phyloP scores from a whole-genome alignment of 2,888 invertebrate genomes.

The Hirtodrosophila trivittata region DNA sequence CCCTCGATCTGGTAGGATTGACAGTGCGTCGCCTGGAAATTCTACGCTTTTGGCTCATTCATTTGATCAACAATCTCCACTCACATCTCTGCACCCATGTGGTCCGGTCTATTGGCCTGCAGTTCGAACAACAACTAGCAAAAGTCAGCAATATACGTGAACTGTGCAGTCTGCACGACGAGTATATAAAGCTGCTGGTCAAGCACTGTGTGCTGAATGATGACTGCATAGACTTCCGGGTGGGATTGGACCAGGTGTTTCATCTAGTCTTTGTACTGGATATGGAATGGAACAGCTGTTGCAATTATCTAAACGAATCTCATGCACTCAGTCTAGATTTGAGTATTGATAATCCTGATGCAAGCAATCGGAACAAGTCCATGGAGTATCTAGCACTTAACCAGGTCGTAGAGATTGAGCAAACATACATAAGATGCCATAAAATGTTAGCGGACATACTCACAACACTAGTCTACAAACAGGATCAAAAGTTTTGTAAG shows the following conservation, averaged over 20 bases:
- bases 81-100: constrained; percentile 84
- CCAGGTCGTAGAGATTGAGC: constrained; percentile 81
- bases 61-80: constrained; percentile 85
- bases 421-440: constrained; percentile 82
- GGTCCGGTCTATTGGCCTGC: constrained; percentile 82
- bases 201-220: constrained; percentile 79
- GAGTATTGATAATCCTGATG: constrained; percentile 24
- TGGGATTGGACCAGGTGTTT: constrained; percentile 80
- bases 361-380: neutral
- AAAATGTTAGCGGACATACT: constrained; percentile 79
- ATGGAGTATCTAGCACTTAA: constrained; percentile 68
- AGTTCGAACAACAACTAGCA: constrained; percentile 76
- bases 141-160: constrained; percentile 76
- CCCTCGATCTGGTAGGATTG: constrained; percentile 77
- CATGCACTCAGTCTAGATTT: constrained; percentile 45
- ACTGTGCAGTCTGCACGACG: constrained; percentile 80
- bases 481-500: constrained; percentile 57
- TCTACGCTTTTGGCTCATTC: constrained; percentile 85
- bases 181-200: constrained; percentile 78
- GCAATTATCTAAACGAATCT: constrained; percentile 63
- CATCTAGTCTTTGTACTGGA: constrained; percentile 80
- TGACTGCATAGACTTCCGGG: constrained; percentile 59
- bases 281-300: constrained; percentile 80
- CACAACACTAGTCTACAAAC: constrained; percentile 72
- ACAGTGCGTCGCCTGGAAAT: constrained; percentile 84